phyloP scores from a whole-genome alignment of 2,888 invertebrate genomes.

The Tachina lurida region DNA sequence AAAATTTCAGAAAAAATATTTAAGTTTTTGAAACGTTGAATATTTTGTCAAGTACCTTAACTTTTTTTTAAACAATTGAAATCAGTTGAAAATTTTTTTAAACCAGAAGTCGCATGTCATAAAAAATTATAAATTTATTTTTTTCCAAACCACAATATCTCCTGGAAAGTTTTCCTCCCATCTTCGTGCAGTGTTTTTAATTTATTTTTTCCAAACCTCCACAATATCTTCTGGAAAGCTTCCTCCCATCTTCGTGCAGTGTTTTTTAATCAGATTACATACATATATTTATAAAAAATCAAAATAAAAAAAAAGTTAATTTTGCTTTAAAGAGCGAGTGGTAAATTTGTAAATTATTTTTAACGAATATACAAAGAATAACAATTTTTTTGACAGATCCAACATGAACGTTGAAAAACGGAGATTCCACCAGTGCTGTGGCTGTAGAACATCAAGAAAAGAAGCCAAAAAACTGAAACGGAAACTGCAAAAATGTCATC shows the following conservation, averaged over 20 bases:
- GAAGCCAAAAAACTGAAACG: conserved; percentile 72
- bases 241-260: conserved; percentile 20
- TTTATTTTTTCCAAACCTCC: conserved; percentile 53
- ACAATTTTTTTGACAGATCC: neutral
- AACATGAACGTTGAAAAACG: conserved; percentile 69
- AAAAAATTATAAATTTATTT: too few relatives aligned
- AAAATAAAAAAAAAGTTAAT: too few relatives aligned
- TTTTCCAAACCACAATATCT: too few relatives aligned
- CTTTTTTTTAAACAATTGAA: conserved; percentile 62
- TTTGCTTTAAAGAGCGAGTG: neutral
- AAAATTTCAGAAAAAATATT: conserved; percentile 5
- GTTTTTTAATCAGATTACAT: conserved; percentile 25
- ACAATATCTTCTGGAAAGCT: conserved; percentile 21
- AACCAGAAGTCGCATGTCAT: conserved; percentile 71
- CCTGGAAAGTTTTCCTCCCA: too few relatives aligned
- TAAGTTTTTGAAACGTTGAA: conserved; percentile 62
- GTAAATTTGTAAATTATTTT: neutral
- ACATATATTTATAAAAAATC: neutral
- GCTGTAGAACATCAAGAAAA: conserved; percentile 66
- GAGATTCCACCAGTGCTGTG: conserved; percentile 45
- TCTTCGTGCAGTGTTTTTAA: too few relatives aligned
- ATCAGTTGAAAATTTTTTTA: conserved; percentile 74
- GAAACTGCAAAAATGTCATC: conserved; percentile 70
- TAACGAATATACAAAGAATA: neutral
- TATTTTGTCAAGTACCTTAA: conserved; percentile 53